Percentiles rank a stretch among this genome's conserved stretches.
These are phyloP conservation scores for Caenorhabditis virilis DNA, from an alignment of 2,888 invertebrate species.

Conservation along the genomic window DNA sequence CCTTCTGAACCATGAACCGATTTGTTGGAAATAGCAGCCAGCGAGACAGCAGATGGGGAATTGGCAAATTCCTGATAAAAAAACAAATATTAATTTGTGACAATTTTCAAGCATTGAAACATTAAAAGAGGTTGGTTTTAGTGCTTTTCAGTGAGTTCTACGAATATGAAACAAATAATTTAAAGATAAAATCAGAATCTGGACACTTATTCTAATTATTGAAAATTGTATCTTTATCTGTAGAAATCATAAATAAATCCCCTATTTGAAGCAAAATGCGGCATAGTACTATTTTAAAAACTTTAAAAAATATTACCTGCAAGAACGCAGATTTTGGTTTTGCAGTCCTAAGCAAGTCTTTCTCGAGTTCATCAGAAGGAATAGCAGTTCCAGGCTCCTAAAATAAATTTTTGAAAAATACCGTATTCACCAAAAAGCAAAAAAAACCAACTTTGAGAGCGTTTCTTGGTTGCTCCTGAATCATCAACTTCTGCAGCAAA, in stretches of 20 bases:
- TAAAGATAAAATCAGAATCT: no score
- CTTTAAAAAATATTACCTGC: not conserved
- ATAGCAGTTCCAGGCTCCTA: slow-evolving; percentile 36
- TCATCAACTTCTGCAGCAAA: slow-evolving; percentile 42
- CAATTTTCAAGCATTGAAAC: no score
- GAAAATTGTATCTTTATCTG: no score
- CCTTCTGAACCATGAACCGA: slow-evolving; percentile 48
- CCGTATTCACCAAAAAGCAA: not conserved
- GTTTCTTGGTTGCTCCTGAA: slow-evolving; percentile 33
- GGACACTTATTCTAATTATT: no score
- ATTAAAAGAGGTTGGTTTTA: no score
- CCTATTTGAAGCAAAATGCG: no score
- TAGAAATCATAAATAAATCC: no score
- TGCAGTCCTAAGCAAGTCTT: slow-evolving; percentile 41
- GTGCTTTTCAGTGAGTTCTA: no score
- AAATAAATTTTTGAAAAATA: slow-evolving; percentile 8
- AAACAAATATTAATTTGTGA: no score
- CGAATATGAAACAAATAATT: no score
- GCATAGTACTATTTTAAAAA: not conserved
- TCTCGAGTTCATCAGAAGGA: slow-evolving; percentile 46
- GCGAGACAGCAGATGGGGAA: slow-evolving; percentile 50
- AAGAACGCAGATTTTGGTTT: slow-evolving; percentile 26
- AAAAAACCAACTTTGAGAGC: slow-evolving; percentile 7
- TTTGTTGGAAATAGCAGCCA: slow-evolving; percentile 46
- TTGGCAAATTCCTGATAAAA: slow-evolving; percentile 40